Percentiles rank a stretch among this genome's conserved stretches.
Conservation (phyloP, 2,113 vertebrate genomes). For the Pollachius pollachius region DNA sequence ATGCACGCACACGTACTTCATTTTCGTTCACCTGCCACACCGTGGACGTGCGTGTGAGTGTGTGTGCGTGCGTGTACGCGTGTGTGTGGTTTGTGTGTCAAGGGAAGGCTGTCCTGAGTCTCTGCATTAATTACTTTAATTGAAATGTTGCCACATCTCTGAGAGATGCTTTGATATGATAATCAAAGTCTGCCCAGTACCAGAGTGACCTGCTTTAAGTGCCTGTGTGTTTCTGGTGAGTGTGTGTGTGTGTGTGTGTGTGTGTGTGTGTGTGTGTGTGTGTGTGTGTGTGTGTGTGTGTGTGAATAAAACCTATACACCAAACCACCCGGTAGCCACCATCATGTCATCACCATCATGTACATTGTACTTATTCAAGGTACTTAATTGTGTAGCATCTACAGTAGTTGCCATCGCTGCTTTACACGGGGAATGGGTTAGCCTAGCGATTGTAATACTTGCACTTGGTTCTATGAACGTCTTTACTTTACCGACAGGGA, state of each 20-base stretch:
- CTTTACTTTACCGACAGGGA: too few relatives aligned
- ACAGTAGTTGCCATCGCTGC: too few relatives aligned
- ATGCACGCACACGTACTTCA: not conserved
- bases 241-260: not conserved
- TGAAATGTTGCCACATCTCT: conserved; percentile 99
- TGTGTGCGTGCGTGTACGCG: conserved; percentile 35
- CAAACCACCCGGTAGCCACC: conserved; percentile 85
- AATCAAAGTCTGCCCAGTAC: conserved; percentile 99
- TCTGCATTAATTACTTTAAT: conserved; percentile 99
- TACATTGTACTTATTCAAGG: too few relatives aligned
- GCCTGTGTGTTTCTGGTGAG: conserved; percentile 26
- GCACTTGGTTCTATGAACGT: too few relatives aligned
- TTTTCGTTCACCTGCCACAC: conserved; percentile 25
- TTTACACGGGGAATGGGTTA: too few relatives aligned
- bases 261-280: too few relatives aligned
- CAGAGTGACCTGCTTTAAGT: conserved; percentile 61
- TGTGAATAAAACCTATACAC: conserved; percentile 84
- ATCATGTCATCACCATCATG: too few relatives aligned
- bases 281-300: too few relatives aligned
- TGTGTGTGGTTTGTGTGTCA: conserved; percentile 59
- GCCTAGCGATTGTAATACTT: too few relatives aligned
- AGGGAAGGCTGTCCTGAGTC: conserved; percentile 79
- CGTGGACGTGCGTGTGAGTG: conserved; percentile 36
- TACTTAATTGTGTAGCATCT: too few relatives aligned
- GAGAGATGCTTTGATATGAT: conserved; percentile 99